Evolutionary conservation across 1,140 invertebrate genomes (phyloP).

Genomic region (Berghia stephanieae): DNA sequence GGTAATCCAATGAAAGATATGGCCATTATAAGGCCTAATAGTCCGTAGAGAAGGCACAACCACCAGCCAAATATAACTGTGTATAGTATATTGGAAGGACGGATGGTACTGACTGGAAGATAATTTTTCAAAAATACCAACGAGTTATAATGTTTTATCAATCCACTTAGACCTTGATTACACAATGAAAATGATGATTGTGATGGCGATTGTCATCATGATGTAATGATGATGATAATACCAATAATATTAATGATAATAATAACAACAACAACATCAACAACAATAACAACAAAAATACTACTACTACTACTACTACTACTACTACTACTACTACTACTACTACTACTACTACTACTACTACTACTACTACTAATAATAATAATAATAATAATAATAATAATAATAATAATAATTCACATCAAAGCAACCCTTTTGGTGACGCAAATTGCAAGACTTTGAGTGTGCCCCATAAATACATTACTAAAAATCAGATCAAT

Average conservation of each 20-base stretch:
- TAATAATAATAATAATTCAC: no score
- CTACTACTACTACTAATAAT: no score
- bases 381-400: no score
- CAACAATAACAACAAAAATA: no score
- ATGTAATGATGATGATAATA: no score
- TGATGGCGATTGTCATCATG: no score
- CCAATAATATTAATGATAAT: no score
- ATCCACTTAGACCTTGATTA: background rate
- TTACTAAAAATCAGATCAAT: no score
- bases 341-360: background rate
- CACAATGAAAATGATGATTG: background rate
- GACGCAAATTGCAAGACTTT: no score
- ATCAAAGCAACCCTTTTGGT: no score
- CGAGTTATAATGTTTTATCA: background rate
- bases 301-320: no score
- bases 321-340: background rate
- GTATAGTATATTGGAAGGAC: conserved; percentile 54
- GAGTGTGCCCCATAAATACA: no score
- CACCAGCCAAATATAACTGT: conserved; percentile 59
- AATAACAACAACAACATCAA: background rate
- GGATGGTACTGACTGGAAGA: conserved; percentile 47
- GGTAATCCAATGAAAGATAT: conserved; percentile 50
- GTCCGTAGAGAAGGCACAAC: conserved; percentile 52
- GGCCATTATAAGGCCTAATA: conserved; percentile 53
- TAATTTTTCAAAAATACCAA: background rate